Evolutionary conservation across 2,888 invertebrate genomes (phyloP), one percentile per base, ranked within the genome.

Genomic region (Diplazon laetatorius): DNA sequence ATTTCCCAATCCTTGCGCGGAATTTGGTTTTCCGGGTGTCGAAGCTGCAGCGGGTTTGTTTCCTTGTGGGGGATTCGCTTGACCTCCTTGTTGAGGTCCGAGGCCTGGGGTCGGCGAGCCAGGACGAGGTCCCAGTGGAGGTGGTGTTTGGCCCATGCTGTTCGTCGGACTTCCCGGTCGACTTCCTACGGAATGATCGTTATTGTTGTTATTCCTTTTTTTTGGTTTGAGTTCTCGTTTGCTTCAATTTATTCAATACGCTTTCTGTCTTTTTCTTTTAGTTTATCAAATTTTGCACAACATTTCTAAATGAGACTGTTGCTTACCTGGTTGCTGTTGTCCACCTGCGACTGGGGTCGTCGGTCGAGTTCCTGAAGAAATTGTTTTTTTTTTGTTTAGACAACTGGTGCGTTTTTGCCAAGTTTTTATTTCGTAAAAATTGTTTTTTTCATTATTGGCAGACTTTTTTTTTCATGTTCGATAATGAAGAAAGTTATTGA

Each of bases 51-150:
- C 37, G 9, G 74, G 74, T 10, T 20, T 75, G 25, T 9, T 65
- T 52, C 60, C 66, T 60, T 44, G 74, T 62, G 59, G 69, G 14
- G 70, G 30, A 46, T 14, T 70, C 8, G 69, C 6, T 12, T 60
- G 52, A 46, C 22, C 16, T 6, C 70, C 74, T 9, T 52, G 77
- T 22, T 74, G 74, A 10, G 55, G 35, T 48, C 48, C 44, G 2
- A 52, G 16, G 4, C 46, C 57, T 37, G 35, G 44, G 9, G n/a
- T 52, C 0, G 60, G 77, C 9, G 71, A 73, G 8, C 72, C 70
- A 5, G 80, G 71, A 63, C 73, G 78, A 50, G 73, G 80, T 18
- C 74, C 80, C 8, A 48, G 39, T 12, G 60, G 25, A 5, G 81
- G 82, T 63, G 78, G 76, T 30, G 35, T 52, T 60, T 80, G 80